Evolutionary conservation across 2,888 invertebrate genomes (phyloP), one percentile per base, ranked within the genome.

Genomic region (Tenthredo scrophulariae): DNA sequence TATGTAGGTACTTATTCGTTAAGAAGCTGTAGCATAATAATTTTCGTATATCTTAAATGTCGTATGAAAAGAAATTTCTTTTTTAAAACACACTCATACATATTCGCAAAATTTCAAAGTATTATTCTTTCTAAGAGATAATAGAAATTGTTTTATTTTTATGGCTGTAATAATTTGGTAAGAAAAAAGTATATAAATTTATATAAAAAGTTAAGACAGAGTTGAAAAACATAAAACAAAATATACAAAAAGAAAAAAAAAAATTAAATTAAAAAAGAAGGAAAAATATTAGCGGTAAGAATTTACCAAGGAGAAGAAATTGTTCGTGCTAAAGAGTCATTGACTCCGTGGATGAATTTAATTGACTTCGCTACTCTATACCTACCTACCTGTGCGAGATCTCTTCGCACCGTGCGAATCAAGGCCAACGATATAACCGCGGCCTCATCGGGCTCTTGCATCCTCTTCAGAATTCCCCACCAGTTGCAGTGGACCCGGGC

Each of bases 261-360:
- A 22, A 37, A 3, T n/a, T n/a, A n/a, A n/a, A n/a, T n/a, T n/a
- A n/a, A 26, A 29, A 65, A 29, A 26, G 18, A 58, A 33, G 9
- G 26, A 13, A 58, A 46, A 7, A 80, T n/a, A 26, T 58, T 62
- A 26, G 26, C 62, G 29, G 10, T 18, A 82, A 40, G 29, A 29
- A 70, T 70, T 67, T 67, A 40, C 50, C 43, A 43, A 83, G 83
- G 89, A 87, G 88, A 89, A 87, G 88, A 89, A 89, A 89, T 90
- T 89, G 88, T 87, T 88, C 87, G 88, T 86, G 87, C 87, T 86
- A 80, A 87, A 85, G 89, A 90, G 91, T 91, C 91, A 89, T 87
- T 90, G 91, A 91, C 91, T 91, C 88, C 86, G 87, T 90, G 90
- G 90, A 90, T 90, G 89, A 89, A 91, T 90, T 91, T 90, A 91